phyloP scores from a whole-genome alignment of 1,140 invertebrate species.

The Archivesica marissinica region DNA sequence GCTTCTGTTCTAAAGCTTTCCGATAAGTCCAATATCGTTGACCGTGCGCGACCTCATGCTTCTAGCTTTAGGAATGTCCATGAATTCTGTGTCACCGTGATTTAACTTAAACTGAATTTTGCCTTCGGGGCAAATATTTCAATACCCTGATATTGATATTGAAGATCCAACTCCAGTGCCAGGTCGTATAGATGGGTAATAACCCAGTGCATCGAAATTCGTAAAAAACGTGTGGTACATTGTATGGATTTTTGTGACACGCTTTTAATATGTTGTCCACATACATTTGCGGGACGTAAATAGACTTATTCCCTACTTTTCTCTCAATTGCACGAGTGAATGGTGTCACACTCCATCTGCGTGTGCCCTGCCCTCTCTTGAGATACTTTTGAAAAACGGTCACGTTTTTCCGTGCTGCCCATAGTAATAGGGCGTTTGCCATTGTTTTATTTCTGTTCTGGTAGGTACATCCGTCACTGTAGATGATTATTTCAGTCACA shows the following conservation, averaged over 20 bases:
- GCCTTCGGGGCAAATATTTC: conserved; percentile 19
- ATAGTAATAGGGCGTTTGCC: conserved; percentile 12
- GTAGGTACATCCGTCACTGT: conserved; percentile 23
- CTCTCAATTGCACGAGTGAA: conserved; percentile 4
- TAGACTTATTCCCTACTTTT: neutral
- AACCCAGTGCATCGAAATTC: neutral
- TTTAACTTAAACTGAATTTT: conserved; percentile 35
- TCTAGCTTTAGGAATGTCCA: conserved; percentile 19
- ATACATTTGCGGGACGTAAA: conserved; percentile 34
- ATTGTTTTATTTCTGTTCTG: conserved; percentile 13
- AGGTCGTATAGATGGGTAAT: conserved; percentile 39
- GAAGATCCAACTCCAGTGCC: conserved; percentile 21
- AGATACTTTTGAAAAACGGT: neutral
- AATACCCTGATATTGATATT: neutral
- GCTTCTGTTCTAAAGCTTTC: neutral
- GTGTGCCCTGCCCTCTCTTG: neutral
- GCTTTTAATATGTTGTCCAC: conserved; percentile 4
- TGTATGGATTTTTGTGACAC: neutral
- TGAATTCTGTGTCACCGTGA: conserved; percentile 7
- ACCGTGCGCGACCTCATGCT: neutral
- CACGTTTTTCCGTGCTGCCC: neutral
- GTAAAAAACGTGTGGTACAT: conserved; percentile 16
- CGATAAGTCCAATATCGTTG: neutral
- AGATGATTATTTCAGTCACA: conserved; percentile 20
- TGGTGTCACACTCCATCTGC: neutral